Base-by-base conservation (phyloP, 1,140 invertebrate species). In the Thaumetopoea pityocampa region DNA sequence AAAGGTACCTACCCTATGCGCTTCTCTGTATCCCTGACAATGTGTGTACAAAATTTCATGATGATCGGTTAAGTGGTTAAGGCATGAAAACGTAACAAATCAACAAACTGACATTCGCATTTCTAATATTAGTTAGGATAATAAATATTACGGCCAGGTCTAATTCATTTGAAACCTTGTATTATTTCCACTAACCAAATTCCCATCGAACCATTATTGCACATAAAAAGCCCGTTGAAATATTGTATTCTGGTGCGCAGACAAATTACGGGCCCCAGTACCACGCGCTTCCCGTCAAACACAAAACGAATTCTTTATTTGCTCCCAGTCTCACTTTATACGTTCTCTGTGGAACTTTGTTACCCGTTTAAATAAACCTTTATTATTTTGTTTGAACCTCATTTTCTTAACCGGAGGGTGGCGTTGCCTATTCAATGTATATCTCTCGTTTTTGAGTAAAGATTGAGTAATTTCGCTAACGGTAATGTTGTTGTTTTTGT, bases 231-330 rank as follows among this genome's bases (percentile, higher is more conserved):
- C 27, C 28, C 32, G 37, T 30, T 41, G 37, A 41, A 41, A 41
- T 41, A 41, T 41, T 41, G 32, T 41, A 28, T 41, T 41, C 32
- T 19, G 37, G 28, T 30, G 37, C 24, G 19, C 23, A 41, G 37
- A 41, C 37, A 41, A 41, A 41, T 41, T 41, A 41, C 37, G 30
- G 37, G 12, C 6, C 19, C 7, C 37, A 18, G 18, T 14, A 35
- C 20, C 17, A 10, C 9, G 30, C 8, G 8, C 8, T 29, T 28
- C 27, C 27, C 27, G 27, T 40, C 37, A 40, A 40, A 40, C 30
- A 40, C 23, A 23, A 41, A 32, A 32, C 37, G 19, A 28, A 40
- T 40, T 41, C 28, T 41, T 41, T 41, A 41, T 41, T 41, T 41
- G 28, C 16, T 29, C 26, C 28, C 10, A 40, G 17, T 32, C 28